Evolutionary conservation across 2,113 vertebrate species (phyloP).

Genomic region (Myanophis thanlyinensis): DNA sequence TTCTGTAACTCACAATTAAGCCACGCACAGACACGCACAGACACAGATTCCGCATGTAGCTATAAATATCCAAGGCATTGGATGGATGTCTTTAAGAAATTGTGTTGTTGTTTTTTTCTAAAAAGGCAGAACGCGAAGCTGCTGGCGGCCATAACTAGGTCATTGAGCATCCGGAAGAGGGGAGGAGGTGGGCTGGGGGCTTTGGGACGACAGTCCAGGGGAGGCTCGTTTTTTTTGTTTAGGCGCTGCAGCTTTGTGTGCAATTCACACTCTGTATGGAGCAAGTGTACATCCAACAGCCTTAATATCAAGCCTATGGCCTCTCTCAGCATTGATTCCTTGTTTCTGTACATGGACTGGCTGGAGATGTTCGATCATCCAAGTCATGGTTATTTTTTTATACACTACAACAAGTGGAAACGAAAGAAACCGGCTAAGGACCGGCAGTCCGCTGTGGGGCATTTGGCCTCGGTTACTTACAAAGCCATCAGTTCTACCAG

Average conservation of each 20-base stretch:
- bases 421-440: too few species aligned
- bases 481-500: neutral
- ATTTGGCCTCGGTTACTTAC: neutral
- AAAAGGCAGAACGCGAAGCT: neutral
- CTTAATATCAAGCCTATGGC: neutral
- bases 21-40: neutral
- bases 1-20: neutral
- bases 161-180: neutral
- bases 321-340: neutral
- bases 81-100: conserved; percentile 8
- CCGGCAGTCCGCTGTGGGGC: too few species aligned
- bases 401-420: too few species aligned
- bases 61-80: conserved; percentile 18
- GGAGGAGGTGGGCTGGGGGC: neutral
- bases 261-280: neutral
- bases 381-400: too few species aligned
- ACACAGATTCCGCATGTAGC: neutral
- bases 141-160: conserved; percentile 8
- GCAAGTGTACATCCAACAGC: neutral
- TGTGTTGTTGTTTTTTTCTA: neutral
- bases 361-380: neutral
- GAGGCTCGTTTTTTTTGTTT: neutral
- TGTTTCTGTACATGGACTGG: neutral
- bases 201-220: neutral
- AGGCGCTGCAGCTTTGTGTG: neutral